Conservation (phyloP, 2,113 vertebrate species). For the Anhinga anhinga region DNA sequence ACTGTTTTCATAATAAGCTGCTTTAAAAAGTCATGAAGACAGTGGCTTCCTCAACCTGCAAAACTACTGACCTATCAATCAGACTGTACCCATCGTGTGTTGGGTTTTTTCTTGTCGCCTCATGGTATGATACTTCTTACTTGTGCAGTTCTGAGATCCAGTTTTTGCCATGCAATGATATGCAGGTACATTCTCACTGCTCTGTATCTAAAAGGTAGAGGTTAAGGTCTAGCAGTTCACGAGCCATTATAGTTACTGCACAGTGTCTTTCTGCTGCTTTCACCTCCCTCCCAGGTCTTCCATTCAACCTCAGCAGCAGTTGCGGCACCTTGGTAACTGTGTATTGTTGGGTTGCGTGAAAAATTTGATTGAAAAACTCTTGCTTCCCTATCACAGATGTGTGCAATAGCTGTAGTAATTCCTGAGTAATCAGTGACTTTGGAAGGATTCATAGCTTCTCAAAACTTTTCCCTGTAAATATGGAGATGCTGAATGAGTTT, state of each 20-base stretch:
- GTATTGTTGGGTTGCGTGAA: background rate
- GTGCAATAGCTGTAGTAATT: background rate
- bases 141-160: background rate
- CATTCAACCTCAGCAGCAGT: background rate
- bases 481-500: background rate
- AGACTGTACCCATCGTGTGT: fast-evolving
- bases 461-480: background rate
- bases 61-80: fast-evolving
- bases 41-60: background rate
- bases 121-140: fast-evolving
- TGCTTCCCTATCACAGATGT: background rate
- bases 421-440: background rate
- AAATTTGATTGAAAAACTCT: background rate
- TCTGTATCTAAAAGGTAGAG: background rate
- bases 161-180: background rate
- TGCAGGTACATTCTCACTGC: fast-evolving
- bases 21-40: background rate
- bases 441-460: background rate
- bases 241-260: background rate
- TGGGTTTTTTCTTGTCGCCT: background rate
- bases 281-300: background rate
- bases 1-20: background rate
- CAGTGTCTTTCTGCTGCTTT: background rate
- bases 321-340: background rate
- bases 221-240: background rate